Conservation (phyloP, 2,113 vertebrate genomes). For the Fulmarus glacialis region DNA sequence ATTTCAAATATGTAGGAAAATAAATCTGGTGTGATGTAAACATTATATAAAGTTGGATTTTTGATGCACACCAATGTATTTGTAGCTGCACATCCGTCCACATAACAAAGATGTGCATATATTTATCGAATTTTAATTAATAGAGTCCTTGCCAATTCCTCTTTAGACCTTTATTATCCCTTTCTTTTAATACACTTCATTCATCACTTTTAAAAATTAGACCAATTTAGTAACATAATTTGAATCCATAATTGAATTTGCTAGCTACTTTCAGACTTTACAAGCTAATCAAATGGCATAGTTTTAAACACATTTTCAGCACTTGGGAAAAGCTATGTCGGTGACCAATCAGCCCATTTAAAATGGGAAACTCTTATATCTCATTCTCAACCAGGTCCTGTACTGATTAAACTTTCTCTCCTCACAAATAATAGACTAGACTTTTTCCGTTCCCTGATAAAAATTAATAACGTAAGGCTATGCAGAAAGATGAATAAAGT, state of each 20-base stretch:
- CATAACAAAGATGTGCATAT: neutral
- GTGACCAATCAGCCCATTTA: conserved; percentile 32
- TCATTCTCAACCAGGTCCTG: conserved; percentile 10
- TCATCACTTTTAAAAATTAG: conserved; percentile 79
- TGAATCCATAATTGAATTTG: conserved; percentile 80
- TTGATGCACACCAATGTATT: neutral
- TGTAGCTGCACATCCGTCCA: neutral
- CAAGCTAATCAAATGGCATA: conserved; percentile 73
- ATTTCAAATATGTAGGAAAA: neutral
- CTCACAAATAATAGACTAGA: conserved; percentile 30
- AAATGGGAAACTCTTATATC: neutral
- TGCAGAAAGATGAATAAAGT: conserved; percentile 58
- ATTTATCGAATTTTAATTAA: conserved; percentile 43
- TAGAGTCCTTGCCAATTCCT: conserved; percentile 49
- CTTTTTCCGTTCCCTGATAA: conserved; percentile 28
- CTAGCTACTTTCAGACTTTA: conserved; percentile 66
- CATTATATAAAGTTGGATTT: neutral
- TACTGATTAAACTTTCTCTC: conserved; percentile 61
- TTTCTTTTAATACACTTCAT: conserved; percentile 67
- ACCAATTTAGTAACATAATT: conserved; percentile 77
- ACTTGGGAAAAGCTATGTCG: neutral
- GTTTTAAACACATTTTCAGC: conserved; percentile 61
- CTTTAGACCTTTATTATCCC: conserved; percentile 37
- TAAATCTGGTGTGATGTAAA: neutral
- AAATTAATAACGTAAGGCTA: conserved; percentile 53